Conservation (phyloP, 2,113 vertebrate genomes). For the Eurypyga helias region DNA sequence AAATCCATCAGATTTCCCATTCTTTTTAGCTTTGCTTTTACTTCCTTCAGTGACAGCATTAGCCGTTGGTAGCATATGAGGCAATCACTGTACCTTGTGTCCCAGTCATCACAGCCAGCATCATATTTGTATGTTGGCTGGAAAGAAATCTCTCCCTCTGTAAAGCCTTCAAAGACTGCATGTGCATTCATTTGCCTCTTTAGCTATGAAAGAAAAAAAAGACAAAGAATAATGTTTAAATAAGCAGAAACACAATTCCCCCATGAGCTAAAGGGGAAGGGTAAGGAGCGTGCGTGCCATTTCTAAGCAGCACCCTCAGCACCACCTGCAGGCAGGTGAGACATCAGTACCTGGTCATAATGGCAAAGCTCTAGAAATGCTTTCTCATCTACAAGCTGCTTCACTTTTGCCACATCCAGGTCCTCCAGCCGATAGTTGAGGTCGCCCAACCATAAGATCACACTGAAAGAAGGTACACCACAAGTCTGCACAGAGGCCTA, state of each 20-base stretch:
- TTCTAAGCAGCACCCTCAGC: not conserved
- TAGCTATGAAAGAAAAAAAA: conserved; percentile 74
- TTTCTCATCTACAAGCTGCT: conserved; percentile 86
- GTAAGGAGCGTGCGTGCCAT: accelerated
- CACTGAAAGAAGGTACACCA: conserved; percentile 66
- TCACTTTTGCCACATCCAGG: conserved; percentile 88
- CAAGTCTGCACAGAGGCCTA: not conserved
- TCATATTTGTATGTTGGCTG: conserved; percentile 98
- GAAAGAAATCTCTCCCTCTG: conserved; percentile 90
- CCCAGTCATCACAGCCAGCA: conserved; percentile 92
- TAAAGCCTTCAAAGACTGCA: conserved; percentile 89
- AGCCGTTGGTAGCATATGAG: not conserved
- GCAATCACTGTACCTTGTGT: conserved; percentile 85
- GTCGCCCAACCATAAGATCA: conserved; percentile 94
- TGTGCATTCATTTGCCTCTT: conserved; percentile 88
- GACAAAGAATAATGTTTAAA: not conserved
- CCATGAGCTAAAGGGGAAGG: not conserved
- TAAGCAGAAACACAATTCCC: not conserved
- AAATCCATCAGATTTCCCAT: not conserved
- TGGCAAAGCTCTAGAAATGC: conserved; percentile 84
- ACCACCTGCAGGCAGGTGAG: not conserved
- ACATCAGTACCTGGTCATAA: conserved; percentile 88
- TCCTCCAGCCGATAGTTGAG: conserved; percentile 96
- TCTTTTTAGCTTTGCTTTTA: not conserved
- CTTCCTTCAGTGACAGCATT: not conserved